Conservation (phyloP, 1,140 invertebrate genomes). For the Meloidogyne chitwoodi region DNA sequence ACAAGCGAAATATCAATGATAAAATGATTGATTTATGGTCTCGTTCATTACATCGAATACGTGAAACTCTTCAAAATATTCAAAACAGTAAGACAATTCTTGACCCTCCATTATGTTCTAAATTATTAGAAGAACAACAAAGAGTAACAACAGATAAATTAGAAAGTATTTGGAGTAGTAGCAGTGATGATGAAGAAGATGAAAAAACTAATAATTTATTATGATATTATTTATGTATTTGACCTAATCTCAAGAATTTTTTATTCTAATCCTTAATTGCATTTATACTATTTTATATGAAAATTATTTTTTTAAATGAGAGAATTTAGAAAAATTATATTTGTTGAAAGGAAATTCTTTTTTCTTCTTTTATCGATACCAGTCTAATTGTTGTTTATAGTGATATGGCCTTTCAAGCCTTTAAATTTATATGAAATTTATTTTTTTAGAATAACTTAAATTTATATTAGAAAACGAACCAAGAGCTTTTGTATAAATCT, state of each 20-base stretch:
- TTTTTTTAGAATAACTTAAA: too few species aligned
- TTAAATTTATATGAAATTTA: background rate
- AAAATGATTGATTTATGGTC: constrained; percentile 13
- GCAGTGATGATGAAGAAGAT: background rate
- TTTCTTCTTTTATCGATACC: constrained; percentile 3
- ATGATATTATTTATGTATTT: background rate
- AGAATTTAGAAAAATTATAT: too few species aligned
- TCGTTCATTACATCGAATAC: constrained; percentile 7
- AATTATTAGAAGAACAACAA: background rate
- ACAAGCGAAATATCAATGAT: constrained; percentile 4
- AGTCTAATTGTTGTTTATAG: background rate
- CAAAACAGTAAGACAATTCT: background rate
- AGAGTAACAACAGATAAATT: background rate
- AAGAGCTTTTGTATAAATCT: constrained; percentile 20
- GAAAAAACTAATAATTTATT: background rate
- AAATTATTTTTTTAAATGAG: too few species aligned
- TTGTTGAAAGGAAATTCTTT: background rate
- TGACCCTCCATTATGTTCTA: background rate
- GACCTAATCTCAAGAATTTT: background rate
- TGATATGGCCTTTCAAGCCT: constrained; percentile 11
- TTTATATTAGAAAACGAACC: too few species aligned
- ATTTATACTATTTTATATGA: background rate
- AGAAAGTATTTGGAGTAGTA: background rate
- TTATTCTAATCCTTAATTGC: background rate
- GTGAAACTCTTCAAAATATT: background rate